Percentiles rank a stretch among this genome's conserved stretches.
These are phyloP conservation scores for Oostethus manadensis DNA, from an alignment of 2,113 vertebrate species.

Conservation along the genomic window DNA sequence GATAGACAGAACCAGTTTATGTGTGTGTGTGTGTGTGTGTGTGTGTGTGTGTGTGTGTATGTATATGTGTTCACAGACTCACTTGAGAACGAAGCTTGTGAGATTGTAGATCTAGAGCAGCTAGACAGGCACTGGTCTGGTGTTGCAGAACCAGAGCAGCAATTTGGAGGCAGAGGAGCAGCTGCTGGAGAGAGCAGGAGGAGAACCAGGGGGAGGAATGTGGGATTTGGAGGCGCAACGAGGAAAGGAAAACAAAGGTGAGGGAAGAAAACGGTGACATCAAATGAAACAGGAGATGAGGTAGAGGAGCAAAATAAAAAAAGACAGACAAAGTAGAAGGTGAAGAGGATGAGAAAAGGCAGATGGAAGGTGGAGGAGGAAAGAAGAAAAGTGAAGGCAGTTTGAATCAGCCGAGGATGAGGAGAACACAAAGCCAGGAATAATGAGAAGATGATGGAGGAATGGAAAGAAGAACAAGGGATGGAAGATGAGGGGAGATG, in stretches of 20 bases:
- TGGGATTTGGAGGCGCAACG: slow-evolving; percentile 11
- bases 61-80: slow-evolving; percentile 1
- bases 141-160: slow-evolving; percentile 92
- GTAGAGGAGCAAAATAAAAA: slow-evolving; percentile 7
- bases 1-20: too few species aligned
- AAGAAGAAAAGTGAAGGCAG: neutral
- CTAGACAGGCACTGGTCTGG: slow-evolving; percentile 90
- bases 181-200: slow-evolving; percentile 74
- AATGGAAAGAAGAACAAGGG: slow-evolving; percentile 11
- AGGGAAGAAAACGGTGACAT: neutral
- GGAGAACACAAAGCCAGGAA: neutral
- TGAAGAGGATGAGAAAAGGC: neutral
- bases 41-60: neutral
- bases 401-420: neutral
- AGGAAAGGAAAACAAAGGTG: neutral
- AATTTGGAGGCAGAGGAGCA: slow-evolving; percentile 91
- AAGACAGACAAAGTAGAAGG: neutral
- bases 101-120: slow-evolving; percentile 56
- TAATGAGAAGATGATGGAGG: neutral
- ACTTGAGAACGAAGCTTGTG: slow-evolving; percentile 7
- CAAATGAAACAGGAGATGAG: neutral
- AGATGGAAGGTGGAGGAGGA: neutral
- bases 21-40: neutral
- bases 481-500: slow-evolving; percentile 2
- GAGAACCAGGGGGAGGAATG: slow-evolving; percentile 22